These are phyloP conservation scores for Recurvirostra avosetta DNA, from an alignment of 2,113 vertebrate genomes.

Conservation along the genomic window DNA sequence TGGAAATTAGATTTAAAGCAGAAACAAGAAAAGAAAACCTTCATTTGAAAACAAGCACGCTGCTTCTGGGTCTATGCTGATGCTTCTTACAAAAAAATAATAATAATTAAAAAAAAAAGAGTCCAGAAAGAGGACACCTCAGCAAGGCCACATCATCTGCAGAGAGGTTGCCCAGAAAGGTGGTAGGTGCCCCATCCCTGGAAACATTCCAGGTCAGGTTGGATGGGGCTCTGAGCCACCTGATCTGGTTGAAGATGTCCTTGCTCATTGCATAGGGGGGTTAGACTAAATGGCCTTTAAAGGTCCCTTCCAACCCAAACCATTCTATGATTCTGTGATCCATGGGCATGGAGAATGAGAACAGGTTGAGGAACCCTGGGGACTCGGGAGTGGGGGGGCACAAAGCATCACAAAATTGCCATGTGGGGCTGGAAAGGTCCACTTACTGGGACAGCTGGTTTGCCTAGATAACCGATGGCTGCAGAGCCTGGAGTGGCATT, in stretches of 20 bases:
- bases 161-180: not conserved
- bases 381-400: not conserved
- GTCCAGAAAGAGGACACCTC: not conserved
- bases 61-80: not conserved
- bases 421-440: no score
- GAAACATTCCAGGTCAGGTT: not conserved
- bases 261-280: not conserved
- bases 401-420: accelerated
- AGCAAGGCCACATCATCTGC: not conserved
- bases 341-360: not conserved
- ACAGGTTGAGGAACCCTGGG: not conserved
- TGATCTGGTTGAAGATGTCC: not conserved
- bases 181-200: not conserved
- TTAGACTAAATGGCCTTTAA: not conserved
- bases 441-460: not conserved
- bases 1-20: not conserved
- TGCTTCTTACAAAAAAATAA: not conserved
- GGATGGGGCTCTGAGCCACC: not conserved
- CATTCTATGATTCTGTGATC: not conserved
- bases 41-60: not conserved
- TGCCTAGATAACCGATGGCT: accelerated
- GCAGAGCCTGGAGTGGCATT: not conserved
- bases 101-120: not conserved
- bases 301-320: not conserved
- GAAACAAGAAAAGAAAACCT: not conserved